These are phyloP conservation scores for Drosophila merina DNA, from an alignment of 2,888 invertebrate genomes.

Conservation along the genomic window DNA sequence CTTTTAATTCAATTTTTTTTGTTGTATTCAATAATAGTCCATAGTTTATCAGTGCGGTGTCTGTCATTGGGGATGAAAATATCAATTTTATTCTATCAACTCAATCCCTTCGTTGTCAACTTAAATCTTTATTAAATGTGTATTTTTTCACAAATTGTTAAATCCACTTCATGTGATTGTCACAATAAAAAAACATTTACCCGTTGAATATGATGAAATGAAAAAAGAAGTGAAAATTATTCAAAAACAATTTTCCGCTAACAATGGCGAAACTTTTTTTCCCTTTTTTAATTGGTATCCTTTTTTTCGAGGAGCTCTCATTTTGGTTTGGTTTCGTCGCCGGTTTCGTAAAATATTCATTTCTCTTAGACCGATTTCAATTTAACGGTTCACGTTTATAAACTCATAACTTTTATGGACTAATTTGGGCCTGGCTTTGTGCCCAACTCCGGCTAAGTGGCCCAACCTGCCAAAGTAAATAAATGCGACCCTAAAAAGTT, in stretches of 20 bases:
- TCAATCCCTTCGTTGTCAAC: slow-evolving; percentile 30
- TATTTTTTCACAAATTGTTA: slow-evolving; percentile 30
- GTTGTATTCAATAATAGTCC: slow-evolving; percentile 3
- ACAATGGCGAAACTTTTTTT: slow-evolving; percentile 24
- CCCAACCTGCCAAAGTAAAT: slow-evolving; percentile 47
- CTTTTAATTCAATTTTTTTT: background rate
- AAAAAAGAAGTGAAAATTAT: background rate
- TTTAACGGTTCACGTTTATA: slow-evolving; percentile 50
- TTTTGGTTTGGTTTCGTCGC: slow-evolving; percentile 16
- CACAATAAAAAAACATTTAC: slow-evolving; percentile 20
- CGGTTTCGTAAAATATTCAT: slow-evolving; percentile 39
- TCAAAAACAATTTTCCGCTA: slow-evolving; percentile 42
- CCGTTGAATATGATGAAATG: background rate
- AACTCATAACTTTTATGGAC: slow-evolving; percentile 54
- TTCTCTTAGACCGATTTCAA: slow-evolving; percentile 45
- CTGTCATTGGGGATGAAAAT: slow-evolving; percentile 2
- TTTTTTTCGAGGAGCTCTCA: slow-evolving; percentile 19
- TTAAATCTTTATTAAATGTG: slow-evolving; percentile 46
- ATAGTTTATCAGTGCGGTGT: slow-evolving; percentile 21
- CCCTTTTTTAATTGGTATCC: slow-evolving; percentile 43
- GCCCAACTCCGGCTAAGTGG: slow-evolving; percentile 7
- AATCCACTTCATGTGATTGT: slow-evolving; percentile 29
- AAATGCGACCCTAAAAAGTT: slow-evolving; percentile 52
- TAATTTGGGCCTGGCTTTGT: slow-evolving; percentile 35
- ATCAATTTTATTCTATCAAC: slow-evolving; percentile 29